phyloP scores from a whole-genome alignment of 2,888 invertebrate species.

The Parelbella ahira region DNA sequence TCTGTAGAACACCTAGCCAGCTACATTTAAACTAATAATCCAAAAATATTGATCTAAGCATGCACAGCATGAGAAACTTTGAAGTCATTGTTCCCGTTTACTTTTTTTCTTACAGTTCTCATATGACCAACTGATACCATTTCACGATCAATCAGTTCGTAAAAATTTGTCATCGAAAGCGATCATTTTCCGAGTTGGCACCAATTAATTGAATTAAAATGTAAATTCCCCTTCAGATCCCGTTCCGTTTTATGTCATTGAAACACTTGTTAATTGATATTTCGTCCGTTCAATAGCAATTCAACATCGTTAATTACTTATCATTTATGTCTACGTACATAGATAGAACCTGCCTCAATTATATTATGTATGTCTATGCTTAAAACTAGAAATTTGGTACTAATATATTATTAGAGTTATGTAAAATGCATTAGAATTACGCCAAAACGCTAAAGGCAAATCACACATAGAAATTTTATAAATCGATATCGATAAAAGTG shows the following conservation, averaged over 20 bases:
- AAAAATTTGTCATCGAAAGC: conserved; percentile 4
- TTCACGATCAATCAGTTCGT: conserved; percentile 1
- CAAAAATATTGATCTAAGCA: conserved; percentile 29
- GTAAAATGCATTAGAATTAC: conserved; percentile 33
- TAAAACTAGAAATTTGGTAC: conserved; percentile 13
- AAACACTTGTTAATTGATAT: conserved; percentile 1
- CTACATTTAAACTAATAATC: conserved; percentile 28
- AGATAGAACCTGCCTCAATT: too few species aligned
- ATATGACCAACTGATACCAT: not conserved
- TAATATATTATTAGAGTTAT: conserved; percentile 37
- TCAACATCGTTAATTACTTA: not conserved
- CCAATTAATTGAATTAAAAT: conserved; percentile 39
- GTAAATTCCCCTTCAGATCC: conserved; percentile 1
- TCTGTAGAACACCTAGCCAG: not conserved
- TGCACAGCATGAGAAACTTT: conserved; percentile 36
- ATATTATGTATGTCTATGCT: too few species aligned
- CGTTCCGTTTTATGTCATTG: not conserved
- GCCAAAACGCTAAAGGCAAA: conserved; percentile 1
- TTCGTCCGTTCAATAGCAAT: conserved; percentile 3
- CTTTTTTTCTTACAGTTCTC: conserved; percentile 35
- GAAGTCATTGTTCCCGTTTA: conserved; percentile 68
- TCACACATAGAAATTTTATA: not conserved
- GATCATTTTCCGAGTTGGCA: conserved; percentile 45
- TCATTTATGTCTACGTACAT: not conserved
- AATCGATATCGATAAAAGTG: not conserved